Base-by-base conservation (phyloP, 2,888 invertebrate genomes). In the Oscheius sp. region DNA sequence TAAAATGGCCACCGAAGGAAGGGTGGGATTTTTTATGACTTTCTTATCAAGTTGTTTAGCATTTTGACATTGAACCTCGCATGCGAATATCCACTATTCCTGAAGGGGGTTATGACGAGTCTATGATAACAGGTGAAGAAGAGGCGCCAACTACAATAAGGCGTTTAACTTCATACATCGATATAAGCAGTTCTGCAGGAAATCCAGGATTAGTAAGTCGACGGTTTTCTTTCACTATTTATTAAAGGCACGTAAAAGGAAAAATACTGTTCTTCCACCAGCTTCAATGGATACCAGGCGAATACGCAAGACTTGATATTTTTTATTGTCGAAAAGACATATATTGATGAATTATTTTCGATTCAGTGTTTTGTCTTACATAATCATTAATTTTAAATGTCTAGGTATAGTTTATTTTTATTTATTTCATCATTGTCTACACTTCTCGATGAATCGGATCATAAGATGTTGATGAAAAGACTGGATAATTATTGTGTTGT, bases 31-130 rank as follows among this genome's bases (percentile, higher is more conserved):
- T 8, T 2, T 24, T 38, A 38, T 44, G 20, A 2, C 20, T 9
- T 12, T 24, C 28, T 9, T 17, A 54, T 12, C 32, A 54, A 32
- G 2, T 17, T 24, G 61, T 70, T 45, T 56, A 80, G 74, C 63
- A 67, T 9, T 70, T 81, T 24, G 78, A 79, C 17, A 78, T 82
- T 22, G 80, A 79, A 49, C 75, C 81, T 1, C 65, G 79, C 8
- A 72, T 80, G 71, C 70, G 79, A 12, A 64, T 82, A 9, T 80
- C 80, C 2, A 72, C 71, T 26, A 61, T 80, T 2, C 67, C 71
- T 5, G 78, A 77, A 61, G 76, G 76, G 17, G 74, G 76, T 24
- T 56, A 71, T 1, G 74, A 73, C 38, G 73, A 75, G 3, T 54
- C 65, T 14, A n/a, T 45, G 6, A 36, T 72, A 8, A 67, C 70